Conservation (phyloP, 2,797 vertebrate genomes). For the Myotis findleyi region DNA sequence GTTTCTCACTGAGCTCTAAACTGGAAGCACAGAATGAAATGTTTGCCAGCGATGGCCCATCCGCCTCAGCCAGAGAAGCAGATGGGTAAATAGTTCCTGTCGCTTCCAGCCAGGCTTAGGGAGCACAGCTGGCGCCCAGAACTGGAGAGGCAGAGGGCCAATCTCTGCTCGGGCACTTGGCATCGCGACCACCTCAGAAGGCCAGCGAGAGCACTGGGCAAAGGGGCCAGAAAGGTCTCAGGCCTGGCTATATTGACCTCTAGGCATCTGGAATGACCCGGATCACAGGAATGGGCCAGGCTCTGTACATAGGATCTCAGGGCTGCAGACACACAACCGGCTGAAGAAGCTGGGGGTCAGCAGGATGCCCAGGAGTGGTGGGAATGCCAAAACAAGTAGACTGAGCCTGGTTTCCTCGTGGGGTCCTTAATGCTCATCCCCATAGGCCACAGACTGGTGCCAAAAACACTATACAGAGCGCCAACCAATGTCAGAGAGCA, state of each 20-base stretch:
- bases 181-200: neutral
- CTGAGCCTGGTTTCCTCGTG: neutral
- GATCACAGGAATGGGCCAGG: neutral
- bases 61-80: neutral
- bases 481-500: neutral
- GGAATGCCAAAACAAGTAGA: neutral
- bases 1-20: neutral
- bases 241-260: neutral
- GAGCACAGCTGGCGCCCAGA: neutral
- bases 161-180: neutral
- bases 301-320: neutral
- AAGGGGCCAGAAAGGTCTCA: neutral
- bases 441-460: neutral
- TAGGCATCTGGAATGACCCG: neutral
- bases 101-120: fast-evolving
- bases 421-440: neutral
- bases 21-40: neutral
- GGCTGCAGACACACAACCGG: neutral
- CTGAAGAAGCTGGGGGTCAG: neutral
- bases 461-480: neutral
- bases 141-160: neutral
- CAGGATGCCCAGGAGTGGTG: neutral
- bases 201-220: neutral
- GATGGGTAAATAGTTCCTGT: neutral
- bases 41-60: fast-evolving